Percentiles rank a stretch among this genome's conserved stretches.
These are phyloP conservation scores for Thalassarche chlororhynchos DNA, from an alignment of 2,113 vertebrate species.

Conservation along the genomic window DNA sequence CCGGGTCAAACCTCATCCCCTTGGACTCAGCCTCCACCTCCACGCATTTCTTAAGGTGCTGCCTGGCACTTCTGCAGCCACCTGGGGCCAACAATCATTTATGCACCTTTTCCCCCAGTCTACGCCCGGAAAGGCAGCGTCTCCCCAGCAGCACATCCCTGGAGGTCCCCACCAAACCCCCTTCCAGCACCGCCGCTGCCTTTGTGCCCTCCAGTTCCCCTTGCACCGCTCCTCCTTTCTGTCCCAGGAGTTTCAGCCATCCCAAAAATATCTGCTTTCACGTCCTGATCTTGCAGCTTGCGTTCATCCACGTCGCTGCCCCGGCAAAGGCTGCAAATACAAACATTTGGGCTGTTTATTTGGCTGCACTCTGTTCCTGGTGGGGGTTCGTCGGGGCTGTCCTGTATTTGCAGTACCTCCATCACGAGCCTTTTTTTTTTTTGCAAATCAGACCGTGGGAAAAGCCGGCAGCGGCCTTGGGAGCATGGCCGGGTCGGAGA, in stretches of 20 bases:
- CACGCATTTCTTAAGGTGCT: not conserved
- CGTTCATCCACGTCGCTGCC: rapidly evolving
- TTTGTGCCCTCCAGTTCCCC: not conserved
- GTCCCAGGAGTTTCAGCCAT: not conserved
- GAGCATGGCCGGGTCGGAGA: rapidly evolving
- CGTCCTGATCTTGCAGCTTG: rapidly evolving
- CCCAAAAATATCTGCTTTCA: not conserved
- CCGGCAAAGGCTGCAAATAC: not conserved
- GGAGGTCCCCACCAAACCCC: not conserved
- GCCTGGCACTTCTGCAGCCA: rapidly evolving
- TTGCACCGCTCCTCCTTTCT: not conserved
- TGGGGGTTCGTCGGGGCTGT: rapidly evolving
- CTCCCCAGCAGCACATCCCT: not conserved
- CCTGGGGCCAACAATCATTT: not conserved
- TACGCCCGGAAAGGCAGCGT: rapidly evolving
- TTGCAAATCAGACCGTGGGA: not conserved
- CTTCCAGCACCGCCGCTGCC: rapidly evolving
- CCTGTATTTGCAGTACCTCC: not conserved
- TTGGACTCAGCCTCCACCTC: not conserved
- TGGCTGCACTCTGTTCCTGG: not conserved
- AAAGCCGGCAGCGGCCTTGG: rapidly evolving
- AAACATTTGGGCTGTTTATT: not conserved
- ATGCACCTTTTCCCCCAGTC: not conserved
- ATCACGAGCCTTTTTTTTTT: not conserved
- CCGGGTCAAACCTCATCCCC: not conserved